Percentiles rank a stretch among this genome's conserved stretches.
These are phyloP conservation scores for Philotrypesis tridentata DNA, from an alignment of 1,140 invertebrate species.

Conservation along the genomic window DNA sequence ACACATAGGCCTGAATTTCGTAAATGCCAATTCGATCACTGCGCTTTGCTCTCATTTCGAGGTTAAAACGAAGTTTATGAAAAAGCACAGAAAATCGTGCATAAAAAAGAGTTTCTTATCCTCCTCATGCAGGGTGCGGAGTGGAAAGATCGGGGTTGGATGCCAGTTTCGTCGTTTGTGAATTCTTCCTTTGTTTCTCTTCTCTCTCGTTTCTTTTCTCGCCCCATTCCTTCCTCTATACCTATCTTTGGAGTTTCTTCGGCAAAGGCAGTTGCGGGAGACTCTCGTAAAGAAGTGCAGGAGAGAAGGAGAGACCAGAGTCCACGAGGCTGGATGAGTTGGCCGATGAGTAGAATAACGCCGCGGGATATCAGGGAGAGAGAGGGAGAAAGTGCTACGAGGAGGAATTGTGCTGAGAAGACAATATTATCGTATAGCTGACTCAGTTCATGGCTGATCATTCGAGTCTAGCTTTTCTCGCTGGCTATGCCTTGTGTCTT, in stretches of 20 bases:
- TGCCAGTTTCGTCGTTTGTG: slow-evolving; percentile 12
- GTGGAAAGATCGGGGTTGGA: neutral
- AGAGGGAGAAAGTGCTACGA: neutral
- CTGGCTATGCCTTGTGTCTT: neutral
- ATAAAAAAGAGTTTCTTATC: neutral
- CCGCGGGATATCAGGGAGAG: neutral
- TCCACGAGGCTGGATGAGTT: neutral
- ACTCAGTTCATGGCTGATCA: slow-evolving; percentile 66
- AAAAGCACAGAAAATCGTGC: neutral
- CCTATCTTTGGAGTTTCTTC: neutral
- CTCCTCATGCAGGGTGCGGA: neutral
- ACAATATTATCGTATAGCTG: slow-evolving; percentile 64
- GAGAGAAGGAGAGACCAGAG: neutral
- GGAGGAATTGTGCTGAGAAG: slow-evolving; percentile 25
- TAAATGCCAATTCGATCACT: too few species aligned
- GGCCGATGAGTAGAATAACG: neutral
- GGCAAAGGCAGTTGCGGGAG: neutral
- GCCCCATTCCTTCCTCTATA: neutral
- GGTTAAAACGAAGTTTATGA: too few species aligned
- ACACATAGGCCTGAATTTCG: too few species aligned
- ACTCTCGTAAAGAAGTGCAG: neutral
- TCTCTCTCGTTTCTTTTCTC: neutral
- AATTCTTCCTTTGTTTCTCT: slow-evolving; percentile 35
- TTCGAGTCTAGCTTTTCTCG: slow-evolving; percentile 53
- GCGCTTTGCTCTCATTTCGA: too few species aligned